Conservation (phyloP, 2,888 invertebrate genomes). For the Parnassius apollo region DNA sequence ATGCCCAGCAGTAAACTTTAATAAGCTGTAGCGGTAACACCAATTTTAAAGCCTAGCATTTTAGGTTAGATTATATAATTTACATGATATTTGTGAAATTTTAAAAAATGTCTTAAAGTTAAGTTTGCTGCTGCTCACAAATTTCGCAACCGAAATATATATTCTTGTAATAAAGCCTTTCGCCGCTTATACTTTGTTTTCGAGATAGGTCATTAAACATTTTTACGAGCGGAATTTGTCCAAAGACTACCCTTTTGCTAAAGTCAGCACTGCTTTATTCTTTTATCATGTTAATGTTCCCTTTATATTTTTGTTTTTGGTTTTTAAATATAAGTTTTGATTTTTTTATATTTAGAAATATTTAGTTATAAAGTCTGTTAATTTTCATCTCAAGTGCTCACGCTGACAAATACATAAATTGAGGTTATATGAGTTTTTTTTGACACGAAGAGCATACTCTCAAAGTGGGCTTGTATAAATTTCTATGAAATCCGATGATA, state of each 20-base stretch:
- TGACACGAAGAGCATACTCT: too few species aligned
- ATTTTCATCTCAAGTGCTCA: too few species aligned
- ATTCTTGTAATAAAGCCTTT: constrained; percentile 38
- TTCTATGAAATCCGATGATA: too few species aligned
- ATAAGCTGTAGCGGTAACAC: too few species aligned
- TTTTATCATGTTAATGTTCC: background rate
- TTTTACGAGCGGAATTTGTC: constrained; percentile 45
- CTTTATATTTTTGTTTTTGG: background rate
- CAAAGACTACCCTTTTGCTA: background rate
- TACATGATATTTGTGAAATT: constrained; percentile 34
- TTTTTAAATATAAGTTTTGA: background rate
- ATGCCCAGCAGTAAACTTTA: too few species aligned
- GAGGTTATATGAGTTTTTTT: too few species aligned
- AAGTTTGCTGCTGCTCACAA: constrained; percentile 3
- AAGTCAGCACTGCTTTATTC: background rate
- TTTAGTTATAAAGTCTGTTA: too few species aligned
- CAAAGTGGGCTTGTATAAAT: too few species aligned
- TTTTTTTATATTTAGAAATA: too few species aligned
- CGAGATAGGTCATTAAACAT: constrained; percentile 42
- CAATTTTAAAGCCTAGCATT: constrained; percentile 16
- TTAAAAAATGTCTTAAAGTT: constrained; percentile 34
- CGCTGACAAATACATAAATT: too few species aligned
- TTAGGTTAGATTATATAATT: constrained; percentile 25
- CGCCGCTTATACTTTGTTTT: constrained; percentile 38
- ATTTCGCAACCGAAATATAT: constrained; percentile 20